Conservation (phyloP, 2,797 vertebrate genomes). For the Pantherophis alleghaniensis region DNA sequence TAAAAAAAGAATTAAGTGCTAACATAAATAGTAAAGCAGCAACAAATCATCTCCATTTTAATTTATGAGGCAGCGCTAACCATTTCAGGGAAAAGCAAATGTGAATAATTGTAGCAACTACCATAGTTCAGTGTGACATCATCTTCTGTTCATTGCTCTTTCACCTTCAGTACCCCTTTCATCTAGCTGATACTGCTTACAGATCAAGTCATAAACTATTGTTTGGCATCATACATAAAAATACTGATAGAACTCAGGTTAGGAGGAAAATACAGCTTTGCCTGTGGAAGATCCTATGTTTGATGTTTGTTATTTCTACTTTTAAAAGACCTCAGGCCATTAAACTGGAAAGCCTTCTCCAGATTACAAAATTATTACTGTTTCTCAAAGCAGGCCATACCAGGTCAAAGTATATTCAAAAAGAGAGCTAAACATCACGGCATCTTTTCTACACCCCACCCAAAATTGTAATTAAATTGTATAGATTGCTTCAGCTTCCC, state of each 20-base stretch:
- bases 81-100: neutral
- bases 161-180: neutral
- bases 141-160: neutral
- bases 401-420: neutral
- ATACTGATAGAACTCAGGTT: neutral
- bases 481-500: neutral
- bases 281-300: neutral
- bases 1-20: neutral
- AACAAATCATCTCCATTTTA: neutral
- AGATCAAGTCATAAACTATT: neutral
- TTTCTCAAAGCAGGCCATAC: neutral
- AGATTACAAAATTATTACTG: neutral
- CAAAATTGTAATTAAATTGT: neutral
- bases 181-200: neutral
- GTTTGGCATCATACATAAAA: neutral
- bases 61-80: neutral
- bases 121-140: neutral
- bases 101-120: neutral
- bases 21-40: neutral
- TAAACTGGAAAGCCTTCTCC: neutral
- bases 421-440: neutral
- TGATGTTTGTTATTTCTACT: neutral
- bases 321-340: neutral
- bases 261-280: neutral
- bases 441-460: neutral